These are phyloP conservation scores for Rachycentron canadum DNA, from an alignment of 2,797 vertebrate species.

Conservation along the genomic window DNA sequence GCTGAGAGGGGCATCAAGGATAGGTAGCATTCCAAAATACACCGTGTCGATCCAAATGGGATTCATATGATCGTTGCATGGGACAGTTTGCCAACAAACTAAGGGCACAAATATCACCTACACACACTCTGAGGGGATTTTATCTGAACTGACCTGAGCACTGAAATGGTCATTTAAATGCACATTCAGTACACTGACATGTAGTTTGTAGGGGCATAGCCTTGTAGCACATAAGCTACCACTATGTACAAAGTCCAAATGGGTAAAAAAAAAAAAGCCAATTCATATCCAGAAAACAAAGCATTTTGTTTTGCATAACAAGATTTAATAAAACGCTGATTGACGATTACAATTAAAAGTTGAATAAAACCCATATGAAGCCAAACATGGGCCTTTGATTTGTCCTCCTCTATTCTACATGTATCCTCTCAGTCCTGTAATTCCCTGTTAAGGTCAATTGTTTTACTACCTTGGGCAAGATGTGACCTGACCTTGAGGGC, in stretches of 20 bases:
- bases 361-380: conserved; percentile 19
- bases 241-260: conserved; percentile 3
- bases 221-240: conserved; percentile 12
- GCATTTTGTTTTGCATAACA: conserved; percentile 19
- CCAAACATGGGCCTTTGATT: conserved; percentile 30
- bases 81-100: conserved; percentile 60
- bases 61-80: conserved; percentile 75
- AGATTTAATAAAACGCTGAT: not conserved
- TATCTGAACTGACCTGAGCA: conserved; percentile 54
- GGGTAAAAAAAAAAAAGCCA: conserved; percentile 42
- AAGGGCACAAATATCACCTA: conserved; percentile 65
- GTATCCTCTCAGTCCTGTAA: conserved; percentile 17
- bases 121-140: conserved; percentile 48
- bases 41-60: conserved; percentile 82
- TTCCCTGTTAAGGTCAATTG: conserved; percentile 41
- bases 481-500: conserved; percentile 50
- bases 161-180: conserved; percentile 32
- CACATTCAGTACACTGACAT: conserved; percentile 32
- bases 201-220: conserved; percentile 10
- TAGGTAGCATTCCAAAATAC: conserved; percentile 76
- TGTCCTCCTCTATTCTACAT: conserved; percentile 40
- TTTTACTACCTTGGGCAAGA: conserved; percentile 32
- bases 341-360: not conserved
- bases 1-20: conserved; percentile 54
- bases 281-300: conserved; percentile 27